Base-by-base conservation (phyloP, 2,888 invertebrate genomes). In the Tanypteryx hageni region DNA sequence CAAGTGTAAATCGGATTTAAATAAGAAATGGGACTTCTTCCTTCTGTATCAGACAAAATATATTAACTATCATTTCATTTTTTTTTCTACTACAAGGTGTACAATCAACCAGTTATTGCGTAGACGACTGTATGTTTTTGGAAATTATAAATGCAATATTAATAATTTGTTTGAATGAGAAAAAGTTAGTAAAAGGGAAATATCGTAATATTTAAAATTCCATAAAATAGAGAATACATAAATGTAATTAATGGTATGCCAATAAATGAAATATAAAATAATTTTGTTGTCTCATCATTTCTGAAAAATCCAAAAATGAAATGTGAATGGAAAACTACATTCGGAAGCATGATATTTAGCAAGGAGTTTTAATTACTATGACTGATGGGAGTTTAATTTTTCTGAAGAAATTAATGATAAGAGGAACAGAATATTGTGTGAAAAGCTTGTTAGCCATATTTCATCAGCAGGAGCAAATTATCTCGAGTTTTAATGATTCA, bases 211-310 rank as follows among this genome's bases (percentile, higher is more conserved):
- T 56, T 56, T 89, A 44, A 64, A 89, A 68, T 68, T 89, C 64
- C n/a, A 44, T 27, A 68, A 18, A 14, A 8, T 64, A 86, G 16
- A 16, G 31, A 44, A 44, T 68, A 22, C 44, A 44, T 89, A 13
- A 64, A 64, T 89, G 89, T 89, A 89, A 89, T n/a, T 68, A 31
- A n/a, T 89, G 44, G 64, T 89, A 64, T 89, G 89, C n/a, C 44
- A 89, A 89, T 89, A 89, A 89, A 89, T 64, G 61, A 44, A 64
- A 68, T 44, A 64, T 83, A 57, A 68, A 11, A 68, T 44, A 64
- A 83, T 27, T 27, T 2, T 16, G 76, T 22, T 13, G 22, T 76
- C 7, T 76, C 27, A 76, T 76, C 44, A 44, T 76, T 76, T 13
- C 76, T 18, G 0, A 22, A 10, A 27, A 76, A 22, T 76, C 18